Percentiles rank a stretch among this genome's conserved stretches.
Evolutionary conservation across 2,113 vertebrate genomes (phyloP).

Genomic region (Heptranchias perlo): DNA sequence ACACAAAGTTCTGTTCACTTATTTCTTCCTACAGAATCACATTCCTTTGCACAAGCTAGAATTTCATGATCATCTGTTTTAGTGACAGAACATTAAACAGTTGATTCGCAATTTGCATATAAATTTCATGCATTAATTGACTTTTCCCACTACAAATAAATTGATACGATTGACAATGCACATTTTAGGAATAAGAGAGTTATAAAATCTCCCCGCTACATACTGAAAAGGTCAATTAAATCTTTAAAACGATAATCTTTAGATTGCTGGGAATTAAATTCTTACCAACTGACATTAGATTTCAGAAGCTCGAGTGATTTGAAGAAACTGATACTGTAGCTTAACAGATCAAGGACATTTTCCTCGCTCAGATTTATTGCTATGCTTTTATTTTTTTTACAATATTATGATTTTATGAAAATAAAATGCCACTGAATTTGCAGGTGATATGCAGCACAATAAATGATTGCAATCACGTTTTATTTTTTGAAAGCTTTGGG

Average conservation of each 20-base stretch:
- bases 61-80: neutral
- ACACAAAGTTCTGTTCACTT: too few relatives aligned
- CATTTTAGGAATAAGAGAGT: neutral
- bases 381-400: neutral
- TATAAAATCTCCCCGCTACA: neutral
- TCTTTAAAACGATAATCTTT: neutral
- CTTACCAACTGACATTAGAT: neutral
- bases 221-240: neutral
- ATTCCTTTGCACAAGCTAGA: neutral
- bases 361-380: neutral
- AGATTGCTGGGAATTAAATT: neutral
- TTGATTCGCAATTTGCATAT: conserved; percentile 44
- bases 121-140: conserved; percentile 41
- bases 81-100: conserved; percentile 33
- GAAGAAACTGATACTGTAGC: neutral
- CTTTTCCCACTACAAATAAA: neutral
- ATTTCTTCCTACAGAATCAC: too few relatives aligned
- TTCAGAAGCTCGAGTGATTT: neutral
- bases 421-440: neutral
- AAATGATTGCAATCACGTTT: neutral
- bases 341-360: neutral
- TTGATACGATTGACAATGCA: neutral
- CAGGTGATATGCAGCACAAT: neutral
- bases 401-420: neutral
- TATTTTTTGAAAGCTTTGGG: neutral